Evolutionary conservation across 2,797 vertebrate genomes (phyloP), one percentile per base, ranked within the genome.

Genomic region (Galagoides demidoff): DNA sequence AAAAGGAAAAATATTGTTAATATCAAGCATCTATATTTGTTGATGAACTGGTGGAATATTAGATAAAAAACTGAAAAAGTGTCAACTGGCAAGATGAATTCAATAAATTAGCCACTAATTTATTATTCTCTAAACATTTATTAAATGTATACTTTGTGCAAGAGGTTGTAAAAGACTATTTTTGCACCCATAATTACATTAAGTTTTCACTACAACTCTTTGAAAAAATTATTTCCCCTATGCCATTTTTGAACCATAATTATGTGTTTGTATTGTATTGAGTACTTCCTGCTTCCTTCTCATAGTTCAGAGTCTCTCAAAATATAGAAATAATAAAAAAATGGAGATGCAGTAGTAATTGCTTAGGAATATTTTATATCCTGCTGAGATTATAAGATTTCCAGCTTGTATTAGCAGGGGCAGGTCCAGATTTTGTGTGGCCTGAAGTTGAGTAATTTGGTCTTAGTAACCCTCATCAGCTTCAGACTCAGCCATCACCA

Each of bases 351-450:
- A 63, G 43, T 90, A 83, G 0, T 68, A 92, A 96, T 64, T 93
- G 45, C 63, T 73, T 96, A 96, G 89, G 71, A 96, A 76, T 86
- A 78, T 92, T 95, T 96, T 84, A 19, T 17, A 85, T 85, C 95
- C 89, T 86, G 83, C 43, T 95, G 71, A 95, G 85, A 79, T 83
- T 87, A 90, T 95, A 95, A 97, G n/a, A 78, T 63, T 76, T 39
- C 59, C 6, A 85, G 74, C 52, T 45, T 92, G 25, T 4, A 71
- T 59, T 77, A 68, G 7, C 29, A 66, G 4, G 5, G 13, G 29
- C 29, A 66, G 25, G 55, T 70, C 2, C 2, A 45, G 31, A 76
- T 34, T 70, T n/a, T 29, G 20, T 71, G 12, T 89, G 83, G 31
- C 12, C 31, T 57, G 12, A 71, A 81, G 82, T 81, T 90, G 70